phyloP scores from a whole-genome alignment of 37 sponge, comb jelly and placozoan species.

The Mnemiopsis leidyi region DNA sequence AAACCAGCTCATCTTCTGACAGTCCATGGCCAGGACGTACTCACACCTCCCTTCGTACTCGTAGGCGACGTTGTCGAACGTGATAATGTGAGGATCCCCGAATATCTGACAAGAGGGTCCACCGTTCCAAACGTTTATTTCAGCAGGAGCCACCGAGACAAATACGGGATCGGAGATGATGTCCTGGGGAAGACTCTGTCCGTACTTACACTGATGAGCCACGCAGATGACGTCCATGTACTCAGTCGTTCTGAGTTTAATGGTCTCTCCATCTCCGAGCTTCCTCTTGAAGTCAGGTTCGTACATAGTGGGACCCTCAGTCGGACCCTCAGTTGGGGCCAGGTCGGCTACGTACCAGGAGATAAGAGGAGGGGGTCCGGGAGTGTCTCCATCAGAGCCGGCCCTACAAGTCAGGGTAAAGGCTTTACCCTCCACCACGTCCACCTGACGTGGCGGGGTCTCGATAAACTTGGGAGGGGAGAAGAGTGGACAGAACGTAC shows the following conservation, averaged over 20 bases:
- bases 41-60: constrained; percentile 46
- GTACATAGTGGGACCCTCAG: neutral
- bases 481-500: constrained; percentile 7
- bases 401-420: constrained; percentile 32
- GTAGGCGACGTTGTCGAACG: constrained; percentile 9
- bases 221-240: neutral
- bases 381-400: neutral
- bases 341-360: constrained; percentile 17
- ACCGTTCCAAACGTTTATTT: constrained; percentile 24
- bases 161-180: neutral
- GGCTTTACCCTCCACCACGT: constrained; percentile 2
- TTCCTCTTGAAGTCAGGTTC: neutral
- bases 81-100: constrained; percentile 29
- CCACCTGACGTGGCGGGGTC: neutral
- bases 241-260: neutral
- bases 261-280: constrained; percentile 24
- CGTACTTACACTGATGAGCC: constrained; percentile 58
- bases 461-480: neutral
- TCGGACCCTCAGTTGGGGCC: neutral
- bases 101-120: constrained; percentile 59
- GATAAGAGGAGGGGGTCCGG: constrained; percentile 40
- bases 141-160: neutral
- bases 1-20: neutral
- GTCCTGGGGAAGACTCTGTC: constrained; percentile 14
- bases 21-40: constrained; percentile 46